Conservation (phyloP, 2,888 invertebrate species). For the Neoascia interrupta region DNA sequence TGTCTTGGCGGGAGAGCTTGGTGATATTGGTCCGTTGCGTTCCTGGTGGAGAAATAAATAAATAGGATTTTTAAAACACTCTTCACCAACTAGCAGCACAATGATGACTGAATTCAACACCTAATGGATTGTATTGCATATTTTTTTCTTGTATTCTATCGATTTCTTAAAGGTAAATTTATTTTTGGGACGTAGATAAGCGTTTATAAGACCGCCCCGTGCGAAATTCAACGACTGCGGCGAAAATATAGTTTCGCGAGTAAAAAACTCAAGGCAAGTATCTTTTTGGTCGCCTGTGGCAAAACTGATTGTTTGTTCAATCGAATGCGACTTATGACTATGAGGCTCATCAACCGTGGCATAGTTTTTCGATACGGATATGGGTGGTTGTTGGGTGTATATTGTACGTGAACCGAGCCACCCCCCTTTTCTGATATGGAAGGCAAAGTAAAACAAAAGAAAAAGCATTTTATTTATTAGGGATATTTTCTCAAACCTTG, state of each 20-base stretch:
- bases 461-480: conserved; percentile 58
- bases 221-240: background rate
- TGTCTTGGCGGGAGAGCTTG: conserved; percentile 86
- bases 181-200: conserved; percentile 27
- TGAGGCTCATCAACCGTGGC: conserved; percentile 70
- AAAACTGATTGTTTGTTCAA: conserved; percentile 73
- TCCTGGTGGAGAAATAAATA: conserved; percentile 76
- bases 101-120: background rate
- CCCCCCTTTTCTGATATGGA: conserved; percentile 13
- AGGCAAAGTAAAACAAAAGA: conserved; percentile 21
- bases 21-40: conserved; percentile 85
- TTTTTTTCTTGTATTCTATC: conserved; percentile 26
- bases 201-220: background rate
- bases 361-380: conserved; percentile 47
- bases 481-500: conserved; percentile 39
- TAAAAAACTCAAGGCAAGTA: conserved; percentile 58
- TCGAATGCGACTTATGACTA: conserved; percentile 70
- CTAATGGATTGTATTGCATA: conserved; percentile 30
- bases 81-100: background rate
- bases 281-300: conserved; percentile 71
- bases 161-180: conserved; percentile 8
- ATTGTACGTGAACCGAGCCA: conserved; percentile 3
- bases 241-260: conserved; percentile 22
- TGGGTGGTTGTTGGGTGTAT: conserved; percentile 41
- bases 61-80: background rate